Conservation (phyloP, 1,140 invertebrate species). For the Probaryconus sp. region DNA sequence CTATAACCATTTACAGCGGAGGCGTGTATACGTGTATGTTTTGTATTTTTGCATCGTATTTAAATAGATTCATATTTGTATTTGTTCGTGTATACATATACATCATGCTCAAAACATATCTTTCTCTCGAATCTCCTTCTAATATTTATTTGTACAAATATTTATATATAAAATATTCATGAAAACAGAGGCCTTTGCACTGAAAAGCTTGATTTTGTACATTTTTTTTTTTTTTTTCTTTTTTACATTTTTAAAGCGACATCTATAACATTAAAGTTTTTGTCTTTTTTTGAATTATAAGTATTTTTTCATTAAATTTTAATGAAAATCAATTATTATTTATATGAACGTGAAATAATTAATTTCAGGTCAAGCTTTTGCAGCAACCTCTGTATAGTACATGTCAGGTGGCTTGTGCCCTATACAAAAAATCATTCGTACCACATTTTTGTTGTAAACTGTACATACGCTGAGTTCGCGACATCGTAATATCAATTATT, state of each 20-base stretch:
- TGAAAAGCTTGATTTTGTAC: conserved; percentile 50
- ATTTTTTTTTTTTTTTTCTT: background rate
- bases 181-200: conserved; percentile 52
- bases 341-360: too few species aligned
- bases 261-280: too few species aligned
- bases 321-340: conserved; percentile 11
- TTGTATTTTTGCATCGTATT: conserved; percentile 47
- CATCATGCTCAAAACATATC: conserved; percentile 56
- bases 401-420: conserved; percentile 47
- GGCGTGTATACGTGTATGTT: conserved; percentile 48
- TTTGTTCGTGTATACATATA: conserved; percentile 55
- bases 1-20: conserved; percentile 72
- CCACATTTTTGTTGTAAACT: conserved; percentile 20
- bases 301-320: background rate
- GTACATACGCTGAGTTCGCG: conserved; percentile 50
- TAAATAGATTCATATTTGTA: conserved; percentile 53
- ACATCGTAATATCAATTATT: conserved; percentile 42
- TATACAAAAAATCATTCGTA: conserved; percentile 61
- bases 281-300: too few species aligned
- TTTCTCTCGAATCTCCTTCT: conserved; percentile 58
- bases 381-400: conserved; percentile 54
- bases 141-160: conserved; percentile 72
- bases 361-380: conserved; percentile 50
- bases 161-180: conserved; percentile 75
- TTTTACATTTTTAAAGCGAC: background rate